Conservation (phyloP, 1,140 invertebrate genomes). For the Panagrolaimus sp. region DNA sequence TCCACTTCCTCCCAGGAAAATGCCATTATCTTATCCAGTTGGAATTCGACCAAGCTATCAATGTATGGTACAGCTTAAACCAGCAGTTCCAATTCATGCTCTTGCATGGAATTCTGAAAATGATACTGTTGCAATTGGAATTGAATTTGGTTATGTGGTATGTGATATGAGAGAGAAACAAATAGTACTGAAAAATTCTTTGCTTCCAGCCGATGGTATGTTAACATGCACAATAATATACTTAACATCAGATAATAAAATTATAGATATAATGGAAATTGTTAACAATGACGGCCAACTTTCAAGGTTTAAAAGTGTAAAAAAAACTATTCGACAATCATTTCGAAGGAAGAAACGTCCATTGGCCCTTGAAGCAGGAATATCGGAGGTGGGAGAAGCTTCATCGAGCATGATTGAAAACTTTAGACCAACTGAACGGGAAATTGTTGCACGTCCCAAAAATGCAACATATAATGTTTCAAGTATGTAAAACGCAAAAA, state of each 20-base stretch:
- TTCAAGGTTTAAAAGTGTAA: conserved; percentile 37
- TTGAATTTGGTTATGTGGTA: conserved; percentile 36
- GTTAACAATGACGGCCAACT: conserved; percentile 31
- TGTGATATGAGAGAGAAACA: neutral
- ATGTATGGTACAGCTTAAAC: conserved; percentile 27
- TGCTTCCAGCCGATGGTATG: neutral
- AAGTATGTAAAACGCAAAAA: neutral
- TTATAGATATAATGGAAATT: conserved; percentile 32
- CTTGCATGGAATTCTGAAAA: conserved; percentile 23
- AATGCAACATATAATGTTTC: neutral
- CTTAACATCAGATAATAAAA: neutral
- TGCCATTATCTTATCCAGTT: conserved; percentile 11
- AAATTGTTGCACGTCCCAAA: conserved; percentile 17
- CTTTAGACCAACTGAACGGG: conserved; percentile 27
- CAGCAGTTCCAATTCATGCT: conserved; percentile 23
- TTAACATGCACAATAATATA: no score
- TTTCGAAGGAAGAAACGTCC: conserved; percentile 25
- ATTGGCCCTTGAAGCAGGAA: conserved; percentile 19
- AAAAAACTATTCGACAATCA: conserved; percentile 36
- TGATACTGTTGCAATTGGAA: conserved; percentile 27
- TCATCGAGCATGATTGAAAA: conserved; percentile 22
- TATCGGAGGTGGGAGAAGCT: conserved; percentile 16
- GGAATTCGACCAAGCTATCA: conserved; percentile 22
- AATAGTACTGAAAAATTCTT: neutral
- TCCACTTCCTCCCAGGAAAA: conserved; percentile 13